Evolutionary conservation across 2,888 invertebrate species (phyloP).

Genomic region (Calephelis perditalis): DNA sequence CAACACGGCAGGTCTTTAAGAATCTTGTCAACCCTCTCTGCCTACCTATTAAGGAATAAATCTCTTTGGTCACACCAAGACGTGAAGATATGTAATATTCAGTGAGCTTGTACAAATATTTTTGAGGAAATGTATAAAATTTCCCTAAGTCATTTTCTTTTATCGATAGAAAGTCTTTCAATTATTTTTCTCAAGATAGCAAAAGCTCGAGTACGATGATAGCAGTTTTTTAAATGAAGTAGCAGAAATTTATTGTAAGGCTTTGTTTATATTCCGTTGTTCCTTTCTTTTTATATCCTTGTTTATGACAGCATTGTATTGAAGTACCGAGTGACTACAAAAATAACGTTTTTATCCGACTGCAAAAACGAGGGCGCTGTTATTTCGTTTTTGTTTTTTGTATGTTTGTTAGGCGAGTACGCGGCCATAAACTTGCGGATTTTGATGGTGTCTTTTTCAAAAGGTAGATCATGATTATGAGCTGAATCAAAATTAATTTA

Average conservation of each 20-base stretch:
- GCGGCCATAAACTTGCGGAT: too few relatives aligned
- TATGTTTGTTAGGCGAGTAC: too few relatives aligned
- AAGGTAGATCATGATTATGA: too few relatives aligned
- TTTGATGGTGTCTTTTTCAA: too few relatives aligned
- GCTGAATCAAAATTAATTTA: too few relatives aligned
- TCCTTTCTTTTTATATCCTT: background rate
- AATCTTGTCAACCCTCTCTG: too few relatives aligned
- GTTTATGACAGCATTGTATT: background rate
- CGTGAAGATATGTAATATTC: too few relatives aligned
- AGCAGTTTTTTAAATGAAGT: constrained; percentile 4
- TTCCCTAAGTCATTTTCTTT: background rate
- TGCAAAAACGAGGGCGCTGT: background rate
- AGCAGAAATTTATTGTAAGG: constrained; percentile 1
- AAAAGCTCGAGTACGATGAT: background rate
- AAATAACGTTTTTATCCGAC: background rate
- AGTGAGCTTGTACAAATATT: too few relatives aligned
- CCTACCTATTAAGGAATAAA: too few relatives aligned
- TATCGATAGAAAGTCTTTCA: background rate
- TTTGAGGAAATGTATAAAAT: background rate
- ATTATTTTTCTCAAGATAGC: background rate
- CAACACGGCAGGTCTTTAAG: too few relatives aligned
- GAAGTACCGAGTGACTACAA: background rate
- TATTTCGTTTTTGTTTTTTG: too few relatives aligned
- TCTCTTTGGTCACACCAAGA: too few relatives aligned
- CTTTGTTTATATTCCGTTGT: background rate